Evolutionary conservation across 1,140 invertebrate species (phyloP).

Genomic region (Metopolophium dirhodum): DNA sequence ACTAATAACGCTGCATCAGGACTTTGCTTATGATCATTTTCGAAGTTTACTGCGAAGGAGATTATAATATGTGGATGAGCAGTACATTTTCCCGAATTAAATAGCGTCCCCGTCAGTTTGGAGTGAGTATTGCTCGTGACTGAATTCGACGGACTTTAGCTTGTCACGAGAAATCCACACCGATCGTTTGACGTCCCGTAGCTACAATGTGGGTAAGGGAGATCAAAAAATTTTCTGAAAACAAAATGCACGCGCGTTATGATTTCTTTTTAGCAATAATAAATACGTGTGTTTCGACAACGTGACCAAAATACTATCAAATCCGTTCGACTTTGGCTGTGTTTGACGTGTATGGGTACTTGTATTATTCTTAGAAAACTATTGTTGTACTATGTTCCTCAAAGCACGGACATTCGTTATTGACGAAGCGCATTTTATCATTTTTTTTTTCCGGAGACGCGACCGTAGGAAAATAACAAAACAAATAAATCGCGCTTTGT

Average conservation of each 20-base stretch:
- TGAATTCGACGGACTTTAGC: background rate
- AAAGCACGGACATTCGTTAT: background rate
- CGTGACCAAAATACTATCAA: background rate
- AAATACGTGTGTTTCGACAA: background rate
- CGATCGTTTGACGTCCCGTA: background rate
- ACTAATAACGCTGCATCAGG: no score
- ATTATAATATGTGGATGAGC: no score
- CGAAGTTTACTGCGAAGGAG: no score
- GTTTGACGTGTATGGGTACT: background rate
- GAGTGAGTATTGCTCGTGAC: no score
- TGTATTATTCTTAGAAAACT: background rate
- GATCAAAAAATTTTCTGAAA: background rate
- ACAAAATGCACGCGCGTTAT: background rate
- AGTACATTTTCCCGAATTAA: no score
- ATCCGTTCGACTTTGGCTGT: background rate
- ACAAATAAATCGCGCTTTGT: background rate
- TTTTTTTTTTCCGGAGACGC: background rate
- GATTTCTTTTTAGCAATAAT: background rate
- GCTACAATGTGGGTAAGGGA: background rate
- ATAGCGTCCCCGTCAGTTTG: no score
- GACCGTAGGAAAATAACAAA: background rate
- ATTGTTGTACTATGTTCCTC: background rate
- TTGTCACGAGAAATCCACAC: background rate
- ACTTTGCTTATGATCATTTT: no score
- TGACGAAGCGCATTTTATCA: background rate